Percentiles rank a stretch among this genome's conserved stretches.
These are phyloP conservation scores for Rhagium mordax DNA, from an alignment of 2,888 invertebrate genomes.

Conservation along the genomic window DNA sequence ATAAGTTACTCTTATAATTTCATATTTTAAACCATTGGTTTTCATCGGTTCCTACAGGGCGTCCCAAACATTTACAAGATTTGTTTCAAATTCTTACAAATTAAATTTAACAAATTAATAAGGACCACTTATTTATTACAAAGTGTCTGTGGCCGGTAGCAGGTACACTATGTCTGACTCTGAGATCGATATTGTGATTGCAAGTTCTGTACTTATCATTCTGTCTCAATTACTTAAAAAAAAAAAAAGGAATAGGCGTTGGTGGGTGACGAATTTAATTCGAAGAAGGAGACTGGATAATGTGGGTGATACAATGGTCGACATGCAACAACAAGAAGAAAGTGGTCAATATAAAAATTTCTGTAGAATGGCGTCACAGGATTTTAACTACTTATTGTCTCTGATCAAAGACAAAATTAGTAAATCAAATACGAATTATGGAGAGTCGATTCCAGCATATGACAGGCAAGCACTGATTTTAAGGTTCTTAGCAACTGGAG, in stretches of 20 bases:
- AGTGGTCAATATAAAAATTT: slow-evolving; percentile 27
- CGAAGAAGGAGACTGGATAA: slow-evolving; percentile 27
- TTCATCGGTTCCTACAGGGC: too few species aligned
- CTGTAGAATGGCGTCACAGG: slow-evolving; percentile 1
- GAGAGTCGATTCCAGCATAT: background rate
- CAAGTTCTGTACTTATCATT: slow-evolving; percentile 33
- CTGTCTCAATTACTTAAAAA: slow-evolving; percentile 28
- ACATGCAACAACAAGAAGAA: slow-evolving; percentile 33
- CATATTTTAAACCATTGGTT: too few species aligned
- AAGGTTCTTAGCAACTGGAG: background rate
- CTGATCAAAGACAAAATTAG: background rate
- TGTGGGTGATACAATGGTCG: slow-evolving; percentile 24
- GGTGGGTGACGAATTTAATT: slow-evolving; percentile 34
- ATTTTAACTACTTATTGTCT: background rate
- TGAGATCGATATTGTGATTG: slow-evolving; percentile 30
- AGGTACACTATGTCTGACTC: slow-evolving; percentile 21
- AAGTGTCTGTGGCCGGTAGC: slow-evolving; percentile 20
- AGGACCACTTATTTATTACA: too few species aligned
- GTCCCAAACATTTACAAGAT: too few species aligned
- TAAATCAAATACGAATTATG: slow-evolving; percentile 63
- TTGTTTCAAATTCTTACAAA: too few species aligned
- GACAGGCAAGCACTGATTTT: background rate
- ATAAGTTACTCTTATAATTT: too few species aligned
- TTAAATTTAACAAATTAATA: too few species aligned
- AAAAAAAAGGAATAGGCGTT: slow-evolving; percentile 33